Conservation (phyloP, 53 echinoderm and acorn worm genomes). For the Stichopus horrens region DNA sequence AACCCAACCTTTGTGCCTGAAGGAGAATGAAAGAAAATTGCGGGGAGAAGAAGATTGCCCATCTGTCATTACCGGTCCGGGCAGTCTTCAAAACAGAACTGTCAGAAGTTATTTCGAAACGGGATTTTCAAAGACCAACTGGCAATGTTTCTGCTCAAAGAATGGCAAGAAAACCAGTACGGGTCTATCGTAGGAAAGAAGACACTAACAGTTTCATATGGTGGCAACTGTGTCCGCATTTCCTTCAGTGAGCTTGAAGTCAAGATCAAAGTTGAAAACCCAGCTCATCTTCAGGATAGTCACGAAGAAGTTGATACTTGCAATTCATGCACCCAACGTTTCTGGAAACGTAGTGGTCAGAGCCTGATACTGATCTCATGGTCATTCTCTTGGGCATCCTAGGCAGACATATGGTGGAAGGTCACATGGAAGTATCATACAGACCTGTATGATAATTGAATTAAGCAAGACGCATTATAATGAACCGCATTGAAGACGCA, state of each 20-base stretch:
- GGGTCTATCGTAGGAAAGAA: constrained; percentile 51
- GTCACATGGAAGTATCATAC: constrained; percentile 13
- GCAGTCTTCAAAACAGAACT: constrained; percentile 56
- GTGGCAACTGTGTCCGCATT: constrained; percentile 51
- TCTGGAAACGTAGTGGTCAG: constrained; percentile 48
- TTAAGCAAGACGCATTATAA: constrained; percentile 52
- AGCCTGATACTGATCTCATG: constrained; percentile 60
- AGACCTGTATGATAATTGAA: no score
- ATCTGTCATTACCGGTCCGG: constrained; percentile 58
- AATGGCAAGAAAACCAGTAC: constrained; percentile 52
- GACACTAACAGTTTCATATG: constrained; percentile 48
- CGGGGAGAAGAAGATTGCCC: constrained; percentile 51
- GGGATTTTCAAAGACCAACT: constrained; percentile 61
- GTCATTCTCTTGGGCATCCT: constrained; percentile 55
- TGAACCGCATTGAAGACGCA: no score
- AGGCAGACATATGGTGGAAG: constrained; percentile 32
- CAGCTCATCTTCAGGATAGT: constrained; percentile 48
- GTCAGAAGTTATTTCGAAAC: constrained; percentile 55
- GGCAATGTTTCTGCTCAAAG: constrained; percentile 54
- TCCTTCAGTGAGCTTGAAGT: constrained; percentile 47
- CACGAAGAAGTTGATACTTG: constrained; percentile 63
- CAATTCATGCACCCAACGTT: constrained; percentile 43
- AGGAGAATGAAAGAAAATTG: constrained; percentile 64
- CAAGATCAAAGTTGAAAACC: constrained; percentile 43
- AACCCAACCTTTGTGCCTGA: constrained; percentile 52